phyloP scores from a whole-genome alignment of 2,797 vertebrate species.

The Menidia menidia region DNA sequence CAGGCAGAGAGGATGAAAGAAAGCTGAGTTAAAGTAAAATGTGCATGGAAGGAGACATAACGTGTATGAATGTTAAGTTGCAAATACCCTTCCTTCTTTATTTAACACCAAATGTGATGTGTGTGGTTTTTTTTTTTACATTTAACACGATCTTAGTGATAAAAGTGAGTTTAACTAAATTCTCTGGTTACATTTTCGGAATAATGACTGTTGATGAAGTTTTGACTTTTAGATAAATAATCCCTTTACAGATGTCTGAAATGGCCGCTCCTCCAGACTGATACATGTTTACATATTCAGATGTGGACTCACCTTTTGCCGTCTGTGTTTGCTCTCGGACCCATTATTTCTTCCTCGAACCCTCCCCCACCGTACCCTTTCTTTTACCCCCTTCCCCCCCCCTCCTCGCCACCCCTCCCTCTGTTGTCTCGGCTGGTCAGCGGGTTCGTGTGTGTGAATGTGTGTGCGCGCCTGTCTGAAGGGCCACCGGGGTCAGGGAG shows the following conservation, averaged over 20 bases:
- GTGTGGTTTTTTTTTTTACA: constrained; percentile 25
- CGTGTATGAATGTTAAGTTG: constrained; percentile 37
- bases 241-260: neutral
- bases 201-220: constrained; percentile 1
- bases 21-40: constrained; percentile 20
- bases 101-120: neutral
- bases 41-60: constrained; percentile 14
- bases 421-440: constrained; percentile 61
- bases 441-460: constrained; percentile 44
- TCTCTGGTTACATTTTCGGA: constrained; percentile 19
- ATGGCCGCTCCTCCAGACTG: constrained; percentile 10
- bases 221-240: neutral
- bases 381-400: constrained; percentile 17
- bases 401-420: neutral
- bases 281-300: constrained; percentile 26
- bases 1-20: constrained; percentile 26
- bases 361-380: constrained; percentile 45
- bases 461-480: constrained; percentile 48
- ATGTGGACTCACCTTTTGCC: constrained; percentile 23
- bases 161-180: constrained; percentile 18
- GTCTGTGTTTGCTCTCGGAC: constrained; percentile 29
- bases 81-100: neutral
- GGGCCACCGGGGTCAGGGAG: constrained; percentile 64
- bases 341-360: constrained; percentile 37
- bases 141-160: constrained; percentile 18